These are phyloP conservation scores for Emmelina monodactyla DNA, from an alignment of 2,888 invertebrate species.

Conservation along the genomic window DNA sequence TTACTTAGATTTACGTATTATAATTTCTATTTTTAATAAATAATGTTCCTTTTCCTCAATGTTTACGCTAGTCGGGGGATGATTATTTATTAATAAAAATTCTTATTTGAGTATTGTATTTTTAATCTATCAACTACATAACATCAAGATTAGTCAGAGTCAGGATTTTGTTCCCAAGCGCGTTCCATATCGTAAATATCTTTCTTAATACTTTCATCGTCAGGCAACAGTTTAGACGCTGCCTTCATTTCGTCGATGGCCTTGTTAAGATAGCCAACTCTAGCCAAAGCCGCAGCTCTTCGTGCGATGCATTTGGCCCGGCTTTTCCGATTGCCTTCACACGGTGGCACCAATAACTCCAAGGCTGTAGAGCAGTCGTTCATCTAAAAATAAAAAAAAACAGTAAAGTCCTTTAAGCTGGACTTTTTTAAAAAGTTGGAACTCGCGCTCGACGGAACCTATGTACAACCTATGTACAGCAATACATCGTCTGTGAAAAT, in stretches of 20 bases:
- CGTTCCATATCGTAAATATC: conserved; percentile 77
- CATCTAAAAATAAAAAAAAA: conserved; percentile 23
- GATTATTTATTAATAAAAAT: too few species aligned
- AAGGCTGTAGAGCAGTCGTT: conserved; percentile 72
- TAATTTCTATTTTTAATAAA: conserved; percentile 29
- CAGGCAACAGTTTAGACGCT: conserved; percentile 72
- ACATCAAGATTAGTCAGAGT: conserved; percentile 43
- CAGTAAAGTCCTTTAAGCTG: too few species aligned
- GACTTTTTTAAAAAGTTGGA: too few species aligned
- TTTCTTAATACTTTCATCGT: conserved; percentile 65
- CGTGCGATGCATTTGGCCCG: conserved; percentile 77
- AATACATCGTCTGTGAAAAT: too few species aligned
- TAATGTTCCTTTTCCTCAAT: conserved; percentile 1
- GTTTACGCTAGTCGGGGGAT: too few species aligned
- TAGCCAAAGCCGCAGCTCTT: conserved; percentile 76
- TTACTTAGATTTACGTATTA: conserved; percentile 20
- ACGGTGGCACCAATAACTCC: conserved; percentile 76
- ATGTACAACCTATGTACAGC: too few species aligned
- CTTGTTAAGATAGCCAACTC: conserved; percentile 73
- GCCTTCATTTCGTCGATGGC: conserved; percentile 78
- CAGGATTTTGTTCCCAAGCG: conserved; percentile 80
- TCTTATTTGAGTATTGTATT: neutral
- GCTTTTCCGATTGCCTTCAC: conserved; percentile 73
- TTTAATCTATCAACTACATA: neutral
- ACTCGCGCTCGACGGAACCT: too few species aligned